Evolutionary conservation across 2,113 vertebrate species (phyloP).

Genomic region (Cochlearius cochlearius): DNA sequence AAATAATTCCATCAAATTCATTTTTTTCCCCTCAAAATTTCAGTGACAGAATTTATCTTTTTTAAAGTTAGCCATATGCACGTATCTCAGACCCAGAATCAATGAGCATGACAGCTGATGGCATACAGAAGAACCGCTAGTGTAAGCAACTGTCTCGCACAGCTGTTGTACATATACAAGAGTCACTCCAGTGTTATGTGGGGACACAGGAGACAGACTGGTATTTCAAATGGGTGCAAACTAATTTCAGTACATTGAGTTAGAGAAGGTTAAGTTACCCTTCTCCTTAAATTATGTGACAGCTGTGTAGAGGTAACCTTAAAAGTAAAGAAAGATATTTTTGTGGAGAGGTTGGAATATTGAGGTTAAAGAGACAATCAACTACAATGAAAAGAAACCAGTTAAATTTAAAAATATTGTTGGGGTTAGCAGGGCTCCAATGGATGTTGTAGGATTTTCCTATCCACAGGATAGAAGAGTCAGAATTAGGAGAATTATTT

Average conservation of each 20-base stretch:
- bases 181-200: fast-evolving
- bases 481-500: background rate
- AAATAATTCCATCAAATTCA: background rate
- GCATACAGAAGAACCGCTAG: background rate
- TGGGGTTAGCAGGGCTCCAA: background rate
- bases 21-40: background rate
- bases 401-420: background rate
- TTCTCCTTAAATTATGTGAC: background rate
- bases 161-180: background rate
- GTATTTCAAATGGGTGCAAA: background rate
- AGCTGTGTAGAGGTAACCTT: background rate
- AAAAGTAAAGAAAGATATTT: background rate
- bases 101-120: background rate
- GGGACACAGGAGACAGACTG: background rate
- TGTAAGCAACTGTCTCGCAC: fast-evolving
- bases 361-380: background rate
- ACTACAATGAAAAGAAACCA: background rate
- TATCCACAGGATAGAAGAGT: background rate
- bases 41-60: background rate
- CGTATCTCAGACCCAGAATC: background rate
- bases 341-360: background rate
- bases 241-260: background rate
- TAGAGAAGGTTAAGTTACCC: background rate
- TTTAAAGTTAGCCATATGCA: background rate
- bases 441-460: background rate